A percentile compares a stretch with the other conserved stretches of the same genome.
Evolutionary conservation across 2,797 vertebrate genomes (phyloP).

Genomic region (Enteromius unitaeniatus): DNA sequence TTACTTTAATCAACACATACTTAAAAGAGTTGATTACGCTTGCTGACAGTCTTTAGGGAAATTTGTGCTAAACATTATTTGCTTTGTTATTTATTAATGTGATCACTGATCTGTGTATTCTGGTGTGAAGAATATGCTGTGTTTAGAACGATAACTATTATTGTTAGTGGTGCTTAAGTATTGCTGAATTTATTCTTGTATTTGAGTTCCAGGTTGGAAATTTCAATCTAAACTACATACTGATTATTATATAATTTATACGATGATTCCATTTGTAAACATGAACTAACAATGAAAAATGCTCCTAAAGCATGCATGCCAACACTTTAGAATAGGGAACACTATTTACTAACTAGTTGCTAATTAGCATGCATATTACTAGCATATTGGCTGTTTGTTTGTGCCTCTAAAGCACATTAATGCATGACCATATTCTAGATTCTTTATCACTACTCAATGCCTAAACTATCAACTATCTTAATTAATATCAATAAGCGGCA

Average conservation of each 20-base stretch:
- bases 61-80: conserved; percentile 83
- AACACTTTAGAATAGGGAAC: background rate
- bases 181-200: background rate
- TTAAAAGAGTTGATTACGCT: conserved; percentile 90
- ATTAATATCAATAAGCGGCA: background rate
- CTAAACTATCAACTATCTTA: background rate
- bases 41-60: conserved; percentile 82
- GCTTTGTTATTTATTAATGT: conserved; percentile 87
- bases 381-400: background rate
- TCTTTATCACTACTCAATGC: background rate
- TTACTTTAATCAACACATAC: conserved; percentile 93
- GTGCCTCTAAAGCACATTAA: background rate
- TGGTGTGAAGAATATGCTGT: conserved; percentile 75
- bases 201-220: background rate
- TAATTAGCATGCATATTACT: background rate
- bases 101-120: conserved; percentile 84
- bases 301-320: background rate
- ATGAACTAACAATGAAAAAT: background rate
- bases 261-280: background rate
- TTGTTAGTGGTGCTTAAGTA: conserved; percentile 51
- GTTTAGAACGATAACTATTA: conserved; percentile 74
- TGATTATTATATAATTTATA: background rate
- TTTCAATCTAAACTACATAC: background rate
- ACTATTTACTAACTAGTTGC: background rate
- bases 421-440: background rate